Percentiles rank a stretch among this genome's conserved stretches.
phyloP scores from a whole-genome alignment of 1,140 invertebrate genomes.

The Aphelinus certus region DNA sequence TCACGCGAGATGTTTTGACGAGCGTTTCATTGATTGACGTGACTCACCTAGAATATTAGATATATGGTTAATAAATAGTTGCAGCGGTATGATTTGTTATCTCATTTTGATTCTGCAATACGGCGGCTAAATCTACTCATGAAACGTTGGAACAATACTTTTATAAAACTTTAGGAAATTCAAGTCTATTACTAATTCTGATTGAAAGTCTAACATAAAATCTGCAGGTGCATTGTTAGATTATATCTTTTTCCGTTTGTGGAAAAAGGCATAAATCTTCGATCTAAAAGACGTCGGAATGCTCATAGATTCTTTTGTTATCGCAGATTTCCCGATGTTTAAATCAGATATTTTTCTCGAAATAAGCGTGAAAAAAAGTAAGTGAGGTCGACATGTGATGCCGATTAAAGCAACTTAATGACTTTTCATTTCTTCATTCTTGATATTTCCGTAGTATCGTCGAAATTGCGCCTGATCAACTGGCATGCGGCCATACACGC shows the following conservation, averaged over 20 bases:
- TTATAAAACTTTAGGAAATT: background rate
- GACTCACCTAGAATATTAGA: no score
- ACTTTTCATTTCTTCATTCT: slow-evolving; percentile 23
- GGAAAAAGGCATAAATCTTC: background rate
- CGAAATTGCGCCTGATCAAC: background rate
- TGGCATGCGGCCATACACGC: background rate
- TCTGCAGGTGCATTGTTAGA: background rate
- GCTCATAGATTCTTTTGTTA: background rate
- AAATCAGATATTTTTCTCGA: no score
- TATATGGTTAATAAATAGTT: background rate
- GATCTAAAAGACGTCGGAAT: background rate
- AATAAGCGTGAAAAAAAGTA: no score
- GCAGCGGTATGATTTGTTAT: background rate
- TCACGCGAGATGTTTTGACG: no score
- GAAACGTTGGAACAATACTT: background rate
- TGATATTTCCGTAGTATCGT: slow-evolving; percentile 40
- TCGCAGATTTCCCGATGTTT: background rate
- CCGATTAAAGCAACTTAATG: background rate
- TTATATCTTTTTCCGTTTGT: background rate
- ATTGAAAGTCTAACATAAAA: background rate
- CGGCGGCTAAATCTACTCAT: background rate
- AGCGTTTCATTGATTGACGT: no score
- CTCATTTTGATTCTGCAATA: background rate
- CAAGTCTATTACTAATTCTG: background rate
- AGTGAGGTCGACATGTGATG: background rate